These are phyloP conservation scores for Megathymus violae DNA, from an alignment of 1,140 invertebrate genomes.

Conservation along the genomic window DNA sequence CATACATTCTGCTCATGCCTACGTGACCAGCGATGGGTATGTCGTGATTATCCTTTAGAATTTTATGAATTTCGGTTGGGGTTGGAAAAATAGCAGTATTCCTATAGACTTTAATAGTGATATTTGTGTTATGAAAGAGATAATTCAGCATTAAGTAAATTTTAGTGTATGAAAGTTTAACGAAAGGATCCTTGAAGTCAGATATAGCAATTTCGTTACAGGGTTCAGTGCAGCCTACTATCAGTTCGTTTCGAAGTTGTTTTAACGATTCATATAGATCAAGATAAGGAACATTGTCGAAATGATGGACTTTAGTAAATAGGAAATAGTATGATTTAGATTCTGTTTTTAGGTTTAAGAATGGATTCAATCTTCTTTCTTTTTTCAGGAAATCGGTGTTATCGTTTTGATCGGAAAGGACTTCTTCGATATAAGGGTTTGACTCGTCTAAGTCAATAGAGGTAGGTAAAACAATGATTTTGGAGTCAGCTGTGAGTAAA, in stretches of 20 bases:
- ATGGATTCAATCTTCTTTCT: too few relatives aligned
- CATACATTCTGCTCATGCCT: slow-evolving; percentile 30
- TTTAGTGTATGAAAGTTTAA: slow-evolving; percentile 16
- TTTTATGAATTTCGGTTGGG: slow-evolving; percentile 11
- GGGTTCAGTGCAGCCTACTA: not conserved
- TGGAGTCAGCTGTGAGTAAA: too few relatives aligned
- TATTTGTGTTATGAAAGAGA: slow-evolving; percentile 10
- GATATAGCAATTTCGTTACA: slow-evolving; percentile 39
- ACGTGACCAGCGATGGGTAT: not conserved
- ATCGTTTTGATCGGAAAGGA: too few relatives aligned
- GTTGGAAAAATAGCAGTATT: slow-evolving; percentile 25
- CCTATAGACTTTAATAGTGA: slow-evolving; percentile 18
- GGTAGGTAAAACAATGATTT: too few relatives aligned
- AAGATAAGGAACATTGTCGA: slow-evolving; percentile 28
- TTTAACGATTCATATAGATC: slow-evolving; percentile 32
- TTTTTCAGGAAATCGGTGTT: too few relatives aligned
- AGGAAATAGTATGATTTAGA: not conserved
- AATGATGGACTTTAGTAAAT: slow-evolving; percentile 40
- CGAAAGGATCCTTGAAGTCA: slow-evolving; percentile 42
- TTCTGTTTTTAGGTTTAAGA: too few relatives aligned
- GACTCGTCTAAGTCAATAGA: too few relatives aligned
- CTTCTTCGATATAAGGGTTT: too few relatives aligned
- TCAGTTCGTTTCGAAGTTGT: slow-evolving; percentile 13
- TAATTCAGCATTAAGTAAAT: slow-evolving; percentile 28
- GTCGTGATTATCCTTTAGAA: slow-evolving; percentile 20